Percentiles rank a stretch among this genome's conserved stretches.
phyloP scores from a whole-genome alignment of 1,140 invertebrate genomes.

The Octopus bimaculoides region DNA sequence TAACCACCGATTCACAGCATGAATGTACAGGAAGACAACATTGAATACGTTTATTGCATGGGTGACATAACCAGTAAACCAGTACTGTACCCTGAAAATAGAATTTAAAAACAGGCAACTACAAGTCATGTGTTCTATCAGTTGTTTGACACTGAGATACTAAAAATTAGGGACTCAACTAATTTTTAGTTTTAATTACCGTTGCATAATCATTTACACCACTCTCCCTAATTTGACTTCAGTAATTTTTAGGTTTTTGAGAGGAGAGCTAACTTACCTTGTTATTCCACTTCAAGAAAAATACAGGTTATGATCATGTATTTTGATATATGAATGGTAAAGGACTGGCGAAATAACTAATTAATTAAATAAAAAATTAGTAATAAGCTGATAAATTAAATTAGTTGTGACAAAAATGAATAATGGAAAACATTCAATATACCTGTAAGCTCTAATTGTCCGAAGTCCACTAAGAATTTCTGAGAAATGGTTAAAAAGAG shows the following conservation, averaged over 20 bases:
- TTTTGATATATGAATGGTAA: not conserved
- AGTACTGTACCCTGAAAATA: conserved; percentile 40
- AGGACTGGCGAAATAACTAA: not conserved
- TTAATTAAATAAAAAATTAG: not conserved
- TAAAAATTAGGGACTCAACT: too few species aligned
- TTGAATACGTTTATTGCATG: conserved; percentile 71
- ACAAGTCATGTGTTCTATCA: too few species aligned
- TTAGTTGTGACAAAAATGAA: too few species aligned
- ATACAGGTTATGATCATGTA: not conserved
- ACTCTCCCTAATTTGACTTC: too few species aligned
- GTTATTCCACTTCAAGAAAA: not conserved
- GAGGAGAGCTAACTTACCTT: too few species aligned
- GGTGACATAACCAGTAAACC: conserved; percentile 66
- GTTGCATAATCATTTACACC: too few species aligned
- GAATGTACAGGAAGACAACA: conserved; percentile 73
- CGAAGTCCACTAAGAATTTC: conserved; percentile 82
- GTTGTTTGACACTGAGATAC: too few species aligned
- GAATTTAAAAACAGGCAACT: too few species aligned
- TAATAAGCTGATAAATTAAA: too few species aligned
- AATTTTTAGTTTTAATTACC: too few species aligned
- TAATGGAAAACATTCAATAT: not conserved
- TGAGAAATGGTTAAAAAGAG: conserved; percentile 84
- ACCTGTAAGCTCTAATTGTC: conserved; percentile 81
- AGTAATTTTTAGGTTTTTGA: too few species aligned
- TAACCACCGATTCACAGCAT: conserved; percentile 78